A percentile compares a stretch with the other conserved stretches of the same genome.
phyloP scores from a whole-genome alignment of 2,113 vertebrate genomes.

The Alexandromys fortis region DNA sequence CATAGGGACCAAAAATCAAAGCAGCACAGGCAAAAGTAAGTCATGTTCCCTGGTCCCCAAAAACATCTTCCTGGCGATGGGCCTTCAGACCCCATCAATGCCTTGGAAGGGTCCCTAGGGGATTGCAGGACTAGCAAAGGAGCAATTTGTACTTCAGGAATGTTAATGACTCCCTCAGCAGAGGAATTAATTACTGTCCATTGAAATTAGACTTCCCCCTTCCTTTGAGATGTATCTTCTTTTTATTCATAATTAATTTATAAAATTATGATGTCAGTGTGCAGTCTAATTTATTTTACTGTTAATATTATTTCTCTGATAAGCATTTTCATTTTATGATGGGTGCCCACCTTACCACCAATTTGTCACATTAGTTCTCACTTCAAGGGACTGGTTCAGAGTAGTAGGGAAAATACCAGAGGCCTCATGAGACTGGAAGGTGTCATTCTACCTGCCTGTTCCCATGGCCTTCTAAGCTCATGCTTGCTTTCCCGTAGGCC shows the following conservation, averaged over 20 bases:
- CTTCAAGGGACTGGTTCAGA: background rate
- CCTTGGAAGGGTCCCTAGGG: conserved; percentile 22
- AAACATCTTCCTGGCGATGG: background rate
- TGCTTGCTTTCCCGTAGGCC: background rate
- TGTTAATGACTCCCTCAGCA: conserved; percentile 81
- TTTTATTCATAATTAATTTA: conserved; percentile 89
- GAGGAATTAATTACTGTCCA: conserved; percentile 86
- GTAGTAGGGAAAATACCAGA: background rate
- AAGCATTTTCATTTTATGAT: conserved; percentile 83
- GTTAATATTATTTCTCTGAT: conserved; percentile 85
- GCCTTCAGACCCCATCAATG: background rate
- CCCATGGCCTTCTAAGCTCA: accelerated
- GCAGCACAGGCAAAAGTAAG: background rate
- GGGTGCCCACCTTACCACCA: conserved; percentile 55
- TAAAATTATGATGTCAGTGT: conserved; percentile 83
- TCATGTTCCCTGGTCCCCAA: background rate
- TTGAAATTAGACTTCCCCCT: conserved; percentile 84
- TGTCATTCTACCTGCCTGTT: accelerated
- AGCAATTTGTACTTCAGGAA: conserved; percentile 81
- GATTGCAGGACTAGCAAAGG: conserved; percentile 64
- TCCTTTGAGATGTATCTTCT: conserved; percentile 87
- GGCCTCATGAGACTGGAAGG: background rate
- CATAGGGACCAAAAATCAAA: accelerated
- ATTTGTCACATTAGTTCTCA: conserved; percentile 80
- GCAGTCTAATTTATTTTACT: conserved; percentile 85